Percentiles rank a stretch among this genome's conserved stretches.
phyloP scores from a whole-genome alignment of 2,888 invertebrate species.

The Mactromeris polynyma region DNA sequence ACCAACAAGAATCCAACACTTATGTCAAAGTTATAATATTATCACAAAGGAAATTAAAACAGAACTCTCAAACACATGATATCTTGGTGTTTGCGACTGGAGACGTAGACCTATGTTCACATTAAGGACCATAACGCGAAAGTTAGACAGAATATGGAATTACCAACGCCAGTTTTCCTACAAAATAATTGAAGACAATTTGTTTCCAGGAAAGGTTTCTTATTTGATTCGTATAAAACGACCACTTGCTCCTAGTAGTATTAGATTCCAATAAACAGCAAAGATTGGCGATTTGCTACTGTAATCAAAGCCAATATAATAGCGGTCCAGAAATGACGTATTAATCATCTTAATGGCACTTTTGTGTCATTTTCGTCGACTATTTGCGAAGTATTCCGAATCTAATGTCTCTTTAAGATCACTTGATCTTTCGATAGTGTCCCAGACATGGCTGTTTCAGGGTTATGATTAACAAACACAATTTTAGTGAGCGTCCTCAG shows the following conservation, averaged over 20 bases:
- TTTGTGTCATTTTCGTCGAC: constrained; percentile 48
- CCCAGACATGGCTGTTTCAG: constrained; percentile 19
- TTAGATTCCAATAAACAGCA: constrained; percentile 66
- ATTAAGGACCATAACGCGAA: no score
- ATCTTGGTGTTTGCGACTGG: no score
- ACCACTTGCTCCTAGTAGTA: constrained; percentile 44
- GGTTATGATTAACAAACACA: constrained; percentile 28
- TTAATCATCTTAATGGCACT: constrained; percentile 58
- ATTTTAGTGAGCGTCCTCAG: constrained; percentile 36
- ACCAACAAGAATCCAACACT: no score
- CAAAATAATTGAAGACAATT: constrained; percentile 1
- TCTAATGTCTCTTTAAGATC: constrained; percentile 46
- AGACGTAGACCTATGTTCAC: no score
- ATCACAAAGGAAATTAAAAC: no score
- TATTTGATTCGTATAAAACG: constrained; percentile 9
- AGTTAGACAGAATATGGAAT: no score
- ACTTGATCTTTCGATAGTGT: constrained; percentile 43
- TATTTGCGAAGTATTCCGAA: constrained; percentile 35
- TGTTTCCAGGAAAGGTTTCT: background rate
- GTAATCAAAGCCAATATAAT: constrained; percentile 45
- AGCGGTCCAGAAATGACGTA: constrained; percentile 34
- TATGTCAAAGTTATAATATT: no score
- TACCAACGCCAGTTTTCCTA: background rate
- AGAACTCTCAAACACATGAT: no score
- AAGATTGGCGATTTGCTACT: constrained; percentile 51